Evolutionary conservation across 2,113 vertebrate genomes (phyloP).

Genomic region (Anarhynchus alexandrinus): DNA sequence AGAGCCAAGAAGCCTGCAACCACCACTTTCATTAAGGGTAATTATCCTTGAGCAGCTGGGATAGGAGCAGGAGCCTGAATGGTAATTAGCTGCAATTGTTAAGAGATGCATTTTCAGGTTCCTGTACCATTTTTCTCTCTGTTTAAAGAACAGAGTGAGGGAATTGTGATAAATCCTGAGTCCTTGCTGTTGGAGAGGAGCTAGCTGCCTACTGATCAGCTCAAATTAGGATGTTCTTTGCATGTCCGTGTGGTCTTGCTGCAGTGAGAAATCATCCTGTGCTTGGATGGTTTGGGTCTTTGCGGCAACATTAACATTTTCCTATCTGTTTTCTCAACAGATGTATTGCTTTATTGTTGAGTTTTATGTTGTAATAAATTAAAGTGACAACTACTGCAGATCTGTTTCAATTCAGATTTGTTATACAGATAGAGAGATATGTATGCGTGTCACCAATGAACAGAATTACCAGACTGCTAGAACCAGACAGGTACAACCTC

Average conservation of each 20-base stretch:
- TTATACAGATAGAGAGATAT: not conserved
- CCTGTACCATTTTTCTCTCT: slow-evolving; percentile 8
- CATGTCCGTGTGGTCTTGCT: not conserved
- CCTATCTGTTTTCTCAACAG: not conserved
- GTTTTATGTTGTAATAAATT: not conserved
- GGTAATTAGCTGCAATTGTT: slow-evolving; percentile 51
- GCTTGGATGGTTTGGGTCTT: not conserved
- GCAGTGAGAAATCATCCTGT: not conserved
- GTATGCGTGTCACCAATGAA: not conserved
- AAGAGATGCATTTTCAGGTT: slow-evolving; percentile 9
- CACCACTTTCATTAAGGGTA: slow-evolving; percentile 56
- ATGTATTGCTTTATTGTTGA: not conserved
- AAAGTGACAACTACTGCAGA: not conserved
- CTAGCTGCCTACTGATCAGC: not conserved
- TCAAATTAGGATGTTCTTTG: slow-evolving; percentile 17
- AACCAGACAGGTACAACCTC: not conserved
- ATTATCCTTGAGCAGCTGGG: slow-evolving; percentile 57
- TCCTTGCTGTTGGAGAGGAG: not conserved
- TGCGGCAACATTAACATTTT: not conserved
- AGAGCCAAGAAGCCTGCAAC: slow-evolving; percentile 49
- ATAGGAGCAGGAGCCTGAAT: slow-evolving; percentile 31
- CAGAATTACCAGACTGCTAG: not conserved
- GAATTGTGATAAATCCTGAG: not conserved
- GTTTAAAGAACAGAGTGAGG: not conserved
- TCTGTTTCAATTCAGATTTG: not conserved